These are phyloP conservation scores for Urocolius indicus DNA, from an alignment of 2,113 vertebrate species.

Conservation along the genomic window DNA sequence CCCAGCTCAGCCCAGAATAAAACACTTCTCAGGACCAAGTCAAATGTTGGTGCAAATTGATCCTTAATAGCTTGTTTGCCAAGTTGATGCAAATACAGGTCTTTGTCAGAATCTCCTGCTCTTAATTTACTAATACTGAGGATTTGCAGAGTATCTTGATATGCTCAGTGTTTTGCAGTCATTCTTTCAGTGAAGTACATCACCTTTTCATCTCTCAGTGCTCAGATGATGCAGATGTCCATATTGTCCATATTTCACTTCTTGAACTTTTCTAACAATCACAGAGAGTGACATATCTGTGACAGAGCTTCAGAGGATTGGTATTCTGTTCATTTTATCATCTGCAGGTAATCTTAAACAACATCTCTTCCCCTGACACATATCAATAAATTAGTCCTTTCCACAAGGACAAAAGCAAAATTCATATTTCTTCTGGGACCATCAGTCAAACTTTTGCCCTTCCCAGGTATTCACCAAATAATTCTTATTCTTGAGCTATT, in stretches of 20 bases:
- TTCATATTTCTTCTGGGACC: neutral
- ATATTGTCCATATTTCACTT: neutral
- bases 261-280: neutral
- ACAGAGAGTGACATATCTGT: neutral
- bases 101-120: neutral
- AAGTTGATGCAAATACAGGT: neutral
- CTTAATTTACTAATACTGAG: neutral
- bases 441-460: neutral
- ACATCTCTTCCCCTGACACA: neutral
- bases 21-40: neutral
- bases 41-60: neutral
- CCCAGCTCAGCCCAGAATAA: neutral
- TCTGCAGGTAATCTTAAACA: neutral
- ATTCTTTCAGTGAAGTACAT: neutral
- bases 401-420: neutral
- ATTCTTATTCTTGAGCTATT: neutral
- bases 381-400: neutral
- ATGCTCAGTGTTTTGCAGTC: neutral
- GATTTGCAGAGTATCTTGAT: neutral
- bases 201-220: neutral
- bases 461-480: neutral
- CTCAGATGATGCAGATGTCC: neutral
- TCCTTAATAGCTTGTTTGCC: neutral
- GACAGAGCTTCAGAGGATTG: neutral
- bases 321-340: neutral